Conservation (phyloP, 2,888 invertebrate species). For the Corythucha ciliata region DNA sequence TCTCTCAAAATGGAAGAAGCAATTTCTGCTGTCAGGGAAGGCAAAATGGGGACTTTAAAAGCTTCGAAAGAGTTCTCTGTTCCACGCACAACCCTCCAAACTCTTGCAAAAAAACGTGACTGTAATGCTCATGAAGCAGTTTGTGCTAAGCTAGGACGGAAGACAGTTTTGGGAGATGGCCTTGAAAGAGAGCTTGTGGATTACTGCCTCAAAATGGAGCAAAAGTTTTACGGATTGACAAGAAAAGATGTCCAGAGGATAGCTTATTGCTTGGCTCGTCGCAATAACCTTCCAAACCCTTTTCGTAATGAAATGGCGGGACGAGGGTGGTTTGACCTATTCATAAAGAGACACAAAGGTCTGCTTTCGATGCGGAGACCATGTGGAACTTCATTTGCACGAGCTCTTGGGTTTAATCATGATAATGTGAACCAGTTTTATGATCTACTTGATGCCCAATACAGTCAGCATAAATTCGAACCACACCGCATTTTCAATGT, state of each 20-base stretch:
- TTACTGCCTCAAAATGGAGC: slow-evolving; percentile 25
- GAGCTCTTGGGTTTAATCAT: slow-evolving; percentile 27
- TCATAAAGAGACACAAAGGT: slow-evolving; percentile 27
- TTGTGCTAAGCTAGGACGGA: slow-evolving; percentile 12
- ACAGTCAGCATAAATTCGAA: slow-evolving; percentile 28
- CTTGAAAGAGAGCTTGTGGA: slow-evolving; percentile 25
- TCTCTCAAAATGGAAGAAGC: too few relatives aligned
- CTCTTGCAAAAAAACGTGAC: too few relatives aligned
- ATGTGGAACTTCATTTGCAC: slow-evolving; percentile 22
- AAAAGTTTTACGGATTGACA: slow-evolving; percentile 23
- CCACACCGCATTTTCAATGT: slow-evolving; percentile 39
- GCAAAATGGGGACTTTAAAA: too few relatives aligned
- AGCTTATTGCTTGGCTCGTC: slow-evolving; percentile 24
- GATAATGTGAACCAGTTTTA: slow-evolving; percentile 17
- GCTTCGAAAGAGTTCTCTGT: too few relatives aligned
- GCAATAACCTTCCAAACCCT: slow-evolving; percentile 29
- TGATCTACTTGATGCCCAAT: slow-evolving; percentile 4
- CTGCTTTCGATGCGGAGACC: slow-evolving; percentile 27
- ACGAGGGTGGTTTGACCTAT: slow-evolving; percentile 27
- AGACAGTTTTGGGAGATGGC: slow-evolving; percentile 16
- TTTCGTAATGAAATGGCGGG: slow-evolving; percentile 24
- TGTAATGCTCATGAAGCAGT: slow-evolving; percentile 9
- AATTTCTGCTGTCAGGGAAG: too few relatives aligned
- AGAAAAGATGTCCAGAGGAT: slow-evolving; percentile 24
- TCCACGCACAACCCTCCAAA: too few relatives aligned